Base-by-base conservation (phyloP, 1,140 invertebrate genomes). In the Notospermus geniculatus region DNA sequence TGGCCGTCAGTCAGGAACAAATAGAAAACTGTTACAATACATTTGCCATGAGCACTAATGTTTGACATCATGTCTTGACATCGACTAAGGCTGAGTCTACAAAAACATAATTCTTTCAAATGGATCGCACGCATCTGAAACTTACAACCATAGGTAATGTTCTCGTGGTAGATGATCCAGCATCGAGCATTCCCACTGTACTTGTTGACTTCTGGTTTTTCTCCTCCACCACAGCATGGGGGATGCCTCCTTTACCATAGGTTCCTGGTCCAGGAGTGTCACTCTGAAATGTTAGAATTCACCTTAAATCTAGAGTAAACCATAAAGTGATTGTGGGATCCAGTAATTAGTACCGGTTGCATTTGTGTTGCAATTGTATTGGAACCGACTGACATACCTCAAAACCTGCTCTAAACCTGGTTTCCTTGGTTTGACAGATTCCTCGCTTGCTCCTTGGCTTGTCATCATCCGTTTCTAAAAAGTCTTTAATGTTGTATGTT, bases 401-500 rank as follows among this genome's bases (percentile, higher is more conserved):
- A 54, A 57, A 17, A 13, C 54, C 29, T 45, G 74, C 69, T 29
- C 68, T 71, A 64, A 80, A 80, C 55, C 78, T 63, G 1, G 45
- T 29, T 52, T 71, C 74, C 25, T 62, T 57, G 5, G 71, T 73
- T 43, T 74, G 67, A 71, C 76, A 74, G 13, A 79, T 72, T 2
- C 78, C 78, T 13, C 65, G 45, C n/a, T 59, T 67, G 68, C 75
- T 78, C 41, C 68, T 55, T 7, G 77, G 77, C 57, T 74, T 77
- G 43, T 74, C 68, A 61, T 73, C 73, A 2, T 54, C 52, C 15
- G 50, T 13, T 32, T 77, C 59, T 9, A 76, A 46, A 58, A 79
- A 78, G 61, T 80, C 78, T 68, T 78, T 76, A 36, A 77, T 77
- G 54, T 78, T 65, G 60, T 80, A 79, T 22, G 75, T 76, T 13